These are phyloP conservation scores for Protobothrops mucrosquamatus DNA, from an alignment of 2,113 vertebrate species.

Conservation along the genomic window DNA sequence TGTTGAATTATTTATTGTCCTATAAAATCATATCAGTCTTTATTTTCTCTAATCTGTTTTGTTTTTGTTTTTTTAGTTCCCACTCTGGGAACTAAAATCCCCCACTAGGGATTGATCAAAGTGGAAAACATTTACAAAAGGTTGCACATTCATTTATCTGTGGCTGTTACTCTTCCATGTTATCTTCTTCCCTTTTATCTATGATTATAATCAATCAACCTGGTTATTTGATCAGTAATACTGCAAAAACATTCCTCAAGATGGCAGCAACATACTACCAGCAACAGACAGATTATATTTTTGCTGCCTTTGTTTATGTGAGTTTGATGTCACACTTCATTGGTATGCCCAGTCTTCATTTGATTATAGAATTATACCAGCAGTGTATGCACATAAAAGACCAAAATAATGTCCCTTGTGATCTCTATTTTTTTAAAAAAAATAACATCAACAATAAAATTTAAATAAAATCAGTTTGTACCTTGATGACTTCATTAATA, in stretches of 20 bases:
- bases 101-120: background rate
- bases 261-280: slow-evolving; percentile 19
- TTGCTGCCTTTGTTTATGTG: background rate
- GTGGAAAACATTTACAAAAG: background rate
- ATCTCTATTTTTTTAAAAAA: background rate
- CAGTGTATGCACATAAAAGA: slow-evolving; percentile 5
- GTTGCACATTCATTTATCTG: background rate
- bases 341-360: slow-evolving; percentile 17
- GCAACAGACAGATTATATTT: background rate
- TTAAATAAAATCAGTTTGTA: slow-evolving; percentile 24
- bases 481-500: slow-evolving; percentile 24
- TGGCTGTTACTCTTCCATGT: background rate
- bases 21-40: background rate
- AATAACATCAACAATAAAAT: background rate
- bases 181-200: background rate
- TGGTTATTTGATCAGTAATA: background rate
- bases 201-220: slow-evolving; percentile 13
- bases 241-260: slow-evolving; percentile 17
- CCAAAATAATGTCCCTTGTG: slow-evolving; percentile 15
- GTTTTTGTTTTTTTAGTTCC: background rate
- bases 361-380: slow-evolving; percentile 26
- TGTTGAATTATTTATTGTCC: background rate
- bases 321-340: background rate
- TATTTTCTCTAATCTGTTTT: background rate
- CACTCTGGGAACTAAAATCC: background rate